These are phyloP conservation scores for Oreotrochilus melanogaster DNA, from an alignment of 2,113 vertebrate species.

Conservation along the genomic window DNA sequence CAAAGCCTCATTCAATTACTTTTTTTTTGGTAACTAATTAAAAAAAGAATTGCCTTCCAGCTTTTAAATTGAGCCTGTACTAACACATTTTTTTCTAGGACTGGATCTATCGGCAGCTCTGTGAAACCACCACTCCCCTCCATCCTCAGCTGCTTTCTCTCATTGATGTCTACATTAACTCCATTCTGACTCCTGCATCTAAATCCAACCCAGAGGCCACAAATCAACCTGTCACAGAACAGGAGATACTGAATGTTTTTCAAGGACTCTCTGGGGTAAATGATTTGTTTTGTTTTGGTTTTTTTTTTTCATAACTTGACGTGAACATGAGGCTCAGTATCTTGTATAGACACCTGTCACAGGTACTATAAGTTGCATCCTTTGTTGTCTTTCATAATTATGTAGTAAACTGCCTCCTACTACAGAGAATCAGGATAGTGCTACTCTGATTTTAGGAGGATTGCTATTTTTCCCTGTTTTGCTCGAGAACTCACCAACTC, in stretches of 20 bases:
- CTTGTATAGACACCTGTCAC: rapidly evolving
- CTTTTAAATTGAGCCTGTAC: background rate
- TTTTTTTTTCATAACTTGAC: background rate
- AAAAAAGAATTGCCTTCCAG: background rate
- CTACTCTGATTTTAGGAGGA: background rate
- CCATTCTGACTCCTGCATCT: slow-evolving; percentile 95
- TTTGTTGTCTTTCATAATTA: background rate
- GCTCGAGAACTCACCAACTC: background rate
- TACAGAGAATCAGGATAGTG: background rate
- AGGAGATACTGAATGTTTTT: slow-evolving; percentile 95
- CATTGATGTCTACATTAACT: slow-evolving; percentile 97
- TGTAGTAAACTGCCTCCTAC: background rate
- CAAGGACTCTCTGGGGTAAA: slow-evolving; percentile 87
- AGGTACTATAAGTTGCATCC: background rate
- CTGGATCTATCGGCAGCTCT: slow-evolving; percentile 97
- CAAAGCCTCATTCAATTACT: background rate
- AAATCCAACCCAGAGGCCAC: slow-evolving; percentile 98
- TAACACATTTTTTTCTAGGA: slow-evolving; percentile 78
- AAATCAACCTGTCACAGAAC: slow-evolving; percentile 96
- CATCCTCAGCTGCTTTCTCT: slow-evolving; percentile 96
- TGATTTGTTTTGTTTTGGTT: background rate
- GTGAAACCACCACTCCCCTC: slow-evolving; percentile 92
- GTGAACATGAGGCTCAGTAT: rapidly evolving
- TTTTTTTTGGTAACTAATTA: background rate
- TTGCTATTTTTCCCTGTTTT: background rate